Evolutionary conservation across 2,888 invertebrate genomes (phyloP), one percentile per base, ranked within the genome.

Genomic region (Brachyopa scutellaris): DNA sequence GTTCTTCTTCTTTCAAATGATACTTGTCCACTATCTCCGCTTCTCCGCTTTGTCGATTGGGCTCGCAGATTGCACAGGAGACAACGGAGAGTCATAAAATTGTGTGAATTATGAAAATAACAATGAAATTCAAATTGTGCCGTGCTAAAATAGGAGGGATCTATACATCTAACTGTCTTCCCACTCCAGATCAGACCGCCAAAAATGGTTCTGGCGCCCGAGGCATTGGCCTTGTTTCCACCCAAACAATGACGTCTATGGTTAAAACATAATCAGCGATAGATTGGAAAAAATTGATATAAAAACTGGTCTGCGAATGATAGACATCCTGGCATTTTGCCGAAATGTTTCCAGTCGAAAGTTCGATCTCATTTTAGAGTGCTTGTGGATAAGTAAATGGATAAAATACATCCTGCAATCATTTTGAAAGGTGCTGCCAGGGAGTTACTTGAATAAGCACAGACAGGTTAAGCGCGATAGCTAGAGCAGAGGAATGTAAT

Each of bases 281-380:
- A 31, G 57, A 49, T 40, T 29, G 36, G 38, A 15, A 9, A 13
- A 38, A 36, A 38, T 47, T 19, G 40, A 51, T 49, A 51, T 19
- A 61, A 49, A 61, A 59, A 70, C 61, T 31, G 31, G 59, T 70
- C 51, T 61, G 70, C 59, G 51, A 70, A 61, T 70, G 70, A 51
- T 70, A 70, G 70, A 70, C 70, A 70, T 26, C n/a, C 61, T 70
- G 70, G 70, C 70, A 49, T 61, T 61, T 70, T 70, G 70, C 70
- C 70, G 40, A 61, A 61, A 70, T 61, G 49, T 33, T 13, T 49
- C 51, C 7, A 5, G 33, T 15, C 49, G 40, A 59, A 51, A 26
- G 13, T 42, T 17, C 23, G 33, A 33, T 36, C 45, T 36, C 23
- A 8, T 5, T 7, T 38, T 13, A 9, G 49, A 47, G 29, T 59